Evolutionary conservation across 1,140 invertebrate genomes (phyloP), one percentile per base, ranked within the genome.

Genomic region (Saxidomus purpurata): DNA sequence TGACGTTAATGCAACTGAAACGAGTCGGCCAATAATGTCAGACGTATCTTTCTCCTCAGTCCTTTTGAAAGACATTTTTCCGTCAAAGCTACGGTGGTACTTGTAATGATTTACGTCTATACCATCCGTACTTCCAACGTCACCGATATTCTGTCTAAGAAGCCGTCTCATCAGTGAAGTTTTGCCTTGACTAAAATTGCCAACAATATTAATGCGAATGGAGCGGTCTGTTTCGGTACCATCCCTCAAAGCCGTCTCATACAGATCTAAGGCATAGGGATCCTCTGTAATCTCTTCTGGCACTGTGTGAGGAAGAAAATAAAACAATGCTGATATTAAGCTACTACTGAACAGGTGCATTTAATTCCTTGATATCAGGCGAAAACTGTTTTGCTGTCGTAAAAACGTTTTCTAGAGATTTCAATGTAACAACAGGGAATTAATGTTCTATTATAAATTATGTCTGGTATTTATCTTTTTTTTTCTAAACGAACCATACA

Each of bases 141-240:
- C 36, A n/a, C 17, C 15, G 1, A 71, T 38, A 19, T 71, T 71
- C 1, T 71, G 22, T 3, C 67, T 34, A 8, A 71, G 13, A 36
- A 71, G 31, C 17, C 67, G 36, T 38, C 34, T 71, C 13, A n/a
- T n/a, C 38, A 71, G 34, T 19, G 67, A 38, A 22, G 67, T 71
- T 40, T 71, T 71, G 15, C 67, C 67, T 71, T 71, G 67, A 38
- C 67, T 71, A 28, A 31, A 71, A 22, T 71, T 71, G 3, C 67
- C 67, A 19, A 71, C 67, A 19, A 71, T 19, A 17, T 71, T 71
- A 36, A 71, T 38, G 38, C 67, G 67, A 38, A 71, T 71, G 11
- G 67, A 71, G 34, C 34, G 1, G 34, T 71, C 67, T 19, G 0
- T 71, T 28, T 71, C 67, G 36, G 34, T 71, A 28, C 67, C 67